Evolutionary conservation across 2,888 invertebrate species (phyloP), one percentile per base, ranked within the genome.

Genomic region (Nomada fucata): DNA sequence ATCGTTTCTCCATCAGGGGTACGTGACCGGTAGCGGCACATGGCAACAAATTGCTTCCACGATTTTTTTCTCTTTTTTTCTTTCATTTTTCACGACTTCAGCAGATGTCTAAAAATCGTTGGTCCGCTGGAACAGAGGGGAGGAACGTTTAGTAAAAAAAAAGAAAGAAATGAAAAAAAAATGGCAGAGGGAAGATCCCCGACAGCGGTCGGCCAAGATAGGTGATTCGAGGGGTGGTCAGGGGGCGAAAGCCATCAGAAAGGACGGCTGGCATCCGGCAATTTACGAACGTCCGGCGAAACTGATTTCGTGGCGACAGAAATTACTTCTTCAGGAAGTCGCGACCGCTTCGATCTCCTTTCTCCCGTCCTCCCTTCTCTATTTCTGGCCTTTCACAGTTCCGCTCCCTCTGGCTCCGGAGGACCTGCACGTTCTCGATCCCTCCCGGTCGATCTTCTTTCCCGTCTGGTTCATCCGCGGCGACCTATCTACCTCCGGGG

Each of bases 251-350:
- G 64, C 75, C 77, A 68, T 80, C 76, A 70, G 65, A 60, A 67
- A 73, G 81, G 76, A 61, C 18, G 78, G 47, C 55, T 57, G 78
- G 86, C 85, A 89, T 89, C 90, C 88, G 86, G 88, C 89, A 90
- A 90, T 91, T 90, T 90, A 89, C 88, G 86, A 84, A 84, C 88
- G 87, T 89, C 90, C 90, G 87, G 86, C 84, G 85, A 90, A 90
- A 89, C 90, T 91, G 91, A 90, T 91, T 91, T 90, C 86, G 83
- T 81, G 87, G 88, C 84, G 88, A 84, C 88, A 86, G 87, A 86
- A 90, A 91, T 90, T 90, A 89, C 88, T 90, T 89, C 79, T 85
- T 85, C 79, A 23, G 79, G 70, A 87, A 83, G 75, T 83, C 82
- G 82, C 72, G 84, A 67, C 75, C 42, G 60, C 75, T n/a, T 47